Conservation (phyloP, 53 echinoderm and acorn worm species). For the Holothuria leucospilota region DNA sequence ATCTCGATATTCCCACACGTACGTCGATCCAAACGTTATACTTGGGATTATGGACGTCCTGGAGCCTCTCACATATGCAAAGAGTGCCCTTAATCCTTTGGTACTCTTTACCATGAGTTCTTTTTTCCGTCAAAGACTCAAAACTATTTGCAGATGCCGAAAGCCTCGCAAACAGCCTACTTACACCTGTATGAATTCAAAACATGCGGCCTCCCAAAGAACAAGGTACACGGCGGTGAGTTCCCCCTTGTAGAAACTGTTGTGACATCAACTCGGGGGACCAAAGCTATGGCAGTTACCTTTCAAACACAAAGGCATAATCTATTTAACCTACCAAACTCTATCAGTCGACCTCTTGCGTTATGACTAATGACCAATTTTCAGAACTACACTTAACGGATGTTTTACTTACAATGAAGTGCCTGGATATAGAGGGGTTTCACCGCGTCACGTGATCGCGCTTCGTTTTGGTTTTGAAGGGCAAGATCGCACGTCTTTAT, state of each 20-base stretch:
- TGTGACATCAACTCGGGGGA: too few relatives aligned
- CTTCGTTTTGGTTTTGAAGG: too few relatives aligned
- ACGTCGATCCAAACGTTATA: conserved; percentile 26
- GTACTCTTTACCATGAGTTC: conserved; percentile 44
- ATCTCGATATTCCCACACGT: neutral
- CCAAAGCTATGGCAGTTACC: too few relatives aligned
- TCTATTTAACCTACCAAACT: too few relatives aligned
- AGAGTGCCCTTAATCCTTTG: conserved; percentile 42
- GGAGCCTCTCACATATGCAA: conserved; percentile 8
- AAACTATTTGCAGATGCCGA: conserved; percentile 6
- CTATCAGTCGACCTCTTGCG: too few relatives aligned
- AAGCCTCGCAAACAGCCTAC: neutral
- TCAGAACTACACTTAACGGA: too few relatives aligned
- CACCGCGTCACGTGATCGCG: too few relatives aligned
- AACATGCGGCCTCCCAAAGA: conserved; percentile 33
- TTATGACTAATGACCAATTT: too few relatives aligned
- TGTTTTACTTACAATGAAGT: too few relatives aligned
- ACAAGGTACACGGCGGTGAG: conserved; percentile 29
- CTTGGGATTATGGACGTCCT: conserved; percentile 4
- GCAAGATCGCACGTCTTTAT: too few relatives aligned
- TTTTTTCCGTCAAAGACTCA: conserved; percentile 31
- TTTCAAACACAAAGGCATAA: too few relatives aligned
- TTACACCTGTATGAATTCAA: conserved; percentile 44
- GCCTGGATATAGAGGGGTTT: too few relatives aligned
- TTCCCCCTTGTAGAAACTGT: neutral